Evolutionary conservation across 2,113 vertebrate species (phyloP).

Genomic region (Myrmecophaga tridactyla): DNA sequence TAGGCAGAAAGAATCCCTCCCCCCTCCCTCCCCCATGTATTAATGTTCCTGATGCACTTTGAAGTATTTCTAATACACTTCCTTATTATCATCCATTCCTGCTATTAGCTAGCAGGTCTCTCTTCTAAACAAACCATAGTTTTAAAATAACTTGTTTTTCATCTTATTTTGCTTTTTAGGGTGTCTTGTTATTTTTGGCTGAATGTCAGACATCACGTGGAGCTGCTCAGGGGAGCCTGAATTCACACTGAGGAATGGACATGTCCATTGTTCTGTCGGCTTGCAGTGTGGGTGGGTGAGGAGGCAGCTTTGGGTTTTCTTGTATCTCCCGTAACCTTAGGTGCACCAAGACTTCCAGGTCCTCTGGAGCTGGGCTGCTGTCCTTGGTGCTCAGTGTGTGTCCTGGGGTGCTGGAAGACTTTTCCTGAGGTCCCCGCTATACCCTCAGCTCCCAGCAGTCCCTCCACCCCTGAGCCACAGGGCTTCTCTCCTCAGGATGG

Average conservation of each 20-base stretch:
- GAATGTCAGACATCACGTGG: not conserved
- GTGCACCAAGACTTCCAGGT: not conserved
- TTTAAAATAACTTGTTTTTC: not conserved
- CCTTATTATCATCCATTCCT: constrained; percentile 31
- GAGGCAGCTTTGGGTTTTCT: not conserved
- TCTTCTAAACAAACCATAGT: not conserved
- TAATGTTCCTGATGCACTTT: not conserved
- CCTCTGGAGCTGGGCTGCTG: not conserved
- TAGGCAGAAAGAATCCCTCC: not conserved
- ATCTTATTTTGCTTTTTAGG: not conserved
- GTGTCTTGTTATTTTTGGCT: constrained; percentile 40
- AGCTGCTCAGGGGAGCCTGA: not conserved
- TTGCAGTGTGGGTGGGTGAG: not conserved
- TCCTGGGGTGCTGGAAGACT: not conserved
- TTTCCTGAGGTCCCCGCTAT: not conserved
- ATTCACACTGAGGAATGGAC: not conserved
- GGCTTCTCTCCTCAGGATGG: not conserved
- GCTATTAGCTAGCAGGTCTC: not conserved
- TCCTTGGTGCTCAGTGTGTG: not conserved
- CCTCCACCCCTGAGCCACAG: not conserved
- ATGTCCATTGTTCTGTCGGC: not conserved
- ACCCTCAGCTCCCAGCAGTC: not conserved
- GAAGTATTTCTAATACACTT: constrained; percentile 9
- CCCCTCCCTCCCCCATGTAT: not conserved
- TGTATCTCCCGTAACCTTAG: not conserved